Conservation (phyloP, 2,797 vertebrate genomes). For the Eulemur mongoz region DNA sequence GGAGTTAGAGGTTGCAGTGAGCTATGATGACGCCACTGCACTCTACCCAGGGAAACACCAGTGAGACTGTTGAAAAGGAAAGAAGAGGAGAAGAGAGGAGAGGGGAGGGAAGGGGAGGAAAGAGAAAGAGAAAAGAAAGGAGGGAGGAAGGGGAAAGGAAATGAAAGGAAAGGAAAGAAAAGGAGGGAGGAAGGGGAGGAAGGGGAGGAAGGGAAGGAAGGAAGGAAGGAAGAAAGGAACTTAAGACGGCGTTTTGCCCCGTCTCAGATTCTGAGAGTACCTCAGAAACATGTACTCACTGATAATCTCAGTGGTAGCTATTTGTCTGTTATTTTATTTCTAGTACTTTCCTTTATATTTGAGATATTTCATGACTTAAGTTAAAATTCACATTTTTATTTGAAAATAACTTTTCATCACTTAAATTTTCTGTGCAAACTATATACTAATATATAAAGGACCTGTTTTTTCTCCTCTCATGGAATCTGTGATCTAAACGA, state of each 20-base stretch:
- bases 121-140: too few species aligned
- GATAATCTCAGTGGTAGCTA: neutral
- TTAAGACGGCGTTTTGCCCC: neutral
- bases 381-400: conserved; percentile 20
- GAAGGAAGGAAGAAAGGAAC: too few species aligned
- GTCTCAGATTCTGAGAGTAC: neutral
- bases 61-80: too few species aligned
- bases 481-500: neutral
- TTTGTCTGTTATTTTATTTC: neutral
- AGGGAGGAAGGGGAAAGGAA: too few species aligned
- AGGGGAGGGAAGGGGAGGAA: too few species aligned
- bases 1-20: too few species aligned
- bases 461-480: neutral
- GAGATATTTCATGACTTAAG: conserved; percentile 15
- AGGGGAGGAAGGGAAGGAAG: too few species aligned
- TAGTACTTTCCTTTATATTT: neutral
- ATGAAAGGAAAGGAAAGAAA: too few species aligned
- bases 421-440: neutral
- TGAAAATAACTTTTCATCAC: conserved; percentile 30
- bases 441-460: neutral
- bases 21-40: too few species aligned
- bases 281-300: neutral
- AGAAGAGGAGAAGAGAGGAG: too few species aligned
- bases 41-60: too few species aligned
- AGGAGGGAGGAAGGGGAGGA: too few species aligned